Base-by-base conservation (phyloP, 2,888 invertebrate species). In the Leptopilina syphax region DNA sequence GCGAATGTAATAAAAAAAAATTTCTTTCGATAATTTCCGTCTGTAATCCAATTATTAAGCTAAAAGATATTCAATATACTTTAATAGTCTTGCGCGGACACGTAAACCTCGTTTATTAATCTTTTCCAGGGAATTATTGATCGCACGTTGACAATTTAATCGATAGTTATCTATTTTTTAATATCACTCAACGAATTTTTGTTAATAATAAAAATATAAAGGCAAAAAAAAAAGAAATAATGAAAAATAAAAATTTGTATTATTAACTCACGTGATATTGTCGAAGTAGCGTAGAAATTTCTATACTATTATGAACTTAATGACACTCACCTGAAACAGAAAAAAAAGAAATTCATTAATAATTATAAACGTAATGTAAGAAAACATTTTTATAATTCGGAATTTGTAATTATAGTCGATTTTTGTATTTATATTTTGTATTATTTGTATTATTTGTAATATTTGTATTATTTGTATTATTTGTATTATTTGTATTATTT, bases 41-140 rank as follows among this genome's bases (percentile, higher is more conserved):
- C 27, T 34, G 34, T 12, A 34, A 34, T 65, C 12, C 5, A 34
- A 65, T 41, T 65, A 65, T 65, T 65, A 24, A n/a, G 63, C 34
- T 41, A 65, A 65, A 41, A 65, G 41, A 65, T 65, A 65, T 65
- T 41, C 24, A 41, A 65, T 65, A 65, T 65, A 34, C 41, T 65
- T 41, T 65, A 34, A 65, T 41, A 65, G 41, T 65, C 50, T 50
- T 50, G 50, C 34, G 65, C 27, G 34, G 65, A 34, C 41, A 50
- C 41, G 65, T 65, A 65, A 65, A 65, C 41, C 65, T 34, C 65
- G 13, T 65, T 65, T 65, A 65, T 65, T 65, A 65, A 24, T 27
- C 65, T 65, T n/a, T 65, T 12, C 41, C 27, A 65, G 13, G 13
- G 41, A 65, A 65, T 65, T 65, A 65, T 41, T 65, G 65, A 65